These are phyloP conservation scores for Panagrolaimus sp. DNA, from an alignment of 1,140 invertebrate genomes.

Conservation along the genomic window DNA sequence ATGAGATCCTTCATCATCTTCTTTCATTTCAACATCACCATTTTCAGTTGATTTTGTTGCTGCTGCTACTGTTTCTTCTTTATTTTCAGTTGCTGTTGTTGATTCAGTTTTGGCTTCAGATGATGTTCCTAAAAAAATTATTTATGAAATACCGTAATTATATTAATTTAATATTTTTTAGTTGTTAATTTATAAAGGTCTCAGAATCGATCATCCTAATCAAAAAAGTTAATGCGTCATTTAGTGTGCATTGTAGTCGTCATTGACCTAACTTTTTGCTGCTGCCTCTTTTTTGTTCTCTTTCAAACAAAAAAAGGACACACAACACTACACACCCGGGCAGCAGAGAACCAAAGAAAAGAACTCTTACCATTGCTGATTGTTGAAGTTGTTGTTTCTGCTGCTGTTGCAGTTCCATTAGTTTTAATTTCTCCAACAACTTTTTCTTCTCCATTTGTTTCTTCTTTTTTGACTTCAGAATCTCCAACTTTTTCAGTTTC, in stretches of 20 bases:
- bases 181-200: not conserved
- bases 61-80: not conserved
- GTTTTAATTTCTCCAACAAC: not conserved
- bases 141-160: not conserved
- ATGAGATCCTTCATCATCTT: not conserved
- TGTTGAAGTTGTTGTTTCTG: not conserved
- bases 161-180: constrained; percentile 11
- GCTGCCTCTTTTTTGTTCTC: not conserved
- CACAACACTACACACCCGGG: not conserved
- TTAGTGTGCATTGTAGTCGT: constrained; percentile 8
- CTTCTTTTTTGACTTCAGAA: not conserved
- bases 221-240: constrained; percentile 1
- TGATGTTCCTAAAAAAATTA: not conserved
- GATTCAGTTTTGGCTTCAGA: not conserved
- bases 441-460: constrained; percentile 6
- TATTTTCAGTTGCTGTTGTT: not conserved
- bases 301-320: not conserved
- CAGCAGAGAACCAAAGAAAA: constrained; percentile 10
- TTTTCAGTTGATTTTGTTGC: not conserved
- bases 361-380: not conserved
- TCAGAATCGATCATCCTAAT: constrained; percentile 16
- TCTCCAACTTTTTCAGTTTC: not conserved
- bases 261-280: not conserved
- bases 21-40: constrained; percentile 10
- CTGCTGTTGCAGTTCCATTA: not conserved